Base-by-base conservation (phyloP, 1,140 invertebrate species). In the Microplitis demolitor region DNA sequence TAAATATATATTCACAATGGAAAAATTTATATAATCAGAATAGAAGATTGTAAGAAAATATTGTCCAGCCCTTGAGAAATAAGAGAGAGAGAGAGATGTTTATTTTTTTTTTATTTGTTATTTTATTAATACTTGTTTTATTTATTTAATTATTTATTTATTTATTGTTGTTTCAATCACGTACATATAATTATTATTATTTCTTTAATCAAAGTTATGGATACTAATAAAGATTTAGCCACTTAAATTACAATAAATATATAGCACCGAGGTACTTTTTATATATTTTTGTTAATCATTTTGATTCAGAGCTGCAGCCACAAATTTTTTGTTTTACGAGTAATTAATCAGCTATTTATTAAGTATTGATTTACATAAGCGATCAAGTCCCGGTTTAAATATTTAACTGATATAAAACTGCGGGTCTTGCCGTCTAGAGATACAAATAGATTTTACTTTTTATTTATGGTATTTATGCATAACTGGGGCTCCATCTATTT, bases 261-360 rank as follows among this genome's bases (percentile, higher is more conserved):
- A 33, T 37, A 69, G 54, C 67, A 69, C 39, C 67, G 33, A 69
- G 56, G 34, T 69, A 45, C 62, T 35, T 66, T 35, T 34, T 33
- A n/a, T 51, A 63, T 61, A 16, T 51, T 14, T 68, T 69, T 45
- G 53, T 74, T 45, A 34, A 63, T 67, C 66, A 75, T 78, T 77
- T 82, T 80, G 75, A 80, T 79, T 81, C 64, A 63, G 35, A 78
- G 77, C 76, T 80, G 73, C 73, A 78, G 74, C 75, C 74, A 78
- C 56, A 67, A 66, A 71, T 75, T 39, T 66, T 24, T 58, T 74
- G 16, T 69, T 66, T 53, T 69, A 70, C 16, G 70, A 56, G 56
- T 70, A 73, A 73, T 74, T 50, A 69, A 51, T 13, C 62, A 56
- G n/a, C 14, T 24, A 56, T 56, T 56, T 56, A 56, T 56, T 56